A percentile compares a stretch with the other conserved stretches of the same genome.
These are phyloP conservation scores for Todiramphus chloris DNA, from an alignment of 2,113 vertebrate species.

Conservation along the genomic window DNA sequence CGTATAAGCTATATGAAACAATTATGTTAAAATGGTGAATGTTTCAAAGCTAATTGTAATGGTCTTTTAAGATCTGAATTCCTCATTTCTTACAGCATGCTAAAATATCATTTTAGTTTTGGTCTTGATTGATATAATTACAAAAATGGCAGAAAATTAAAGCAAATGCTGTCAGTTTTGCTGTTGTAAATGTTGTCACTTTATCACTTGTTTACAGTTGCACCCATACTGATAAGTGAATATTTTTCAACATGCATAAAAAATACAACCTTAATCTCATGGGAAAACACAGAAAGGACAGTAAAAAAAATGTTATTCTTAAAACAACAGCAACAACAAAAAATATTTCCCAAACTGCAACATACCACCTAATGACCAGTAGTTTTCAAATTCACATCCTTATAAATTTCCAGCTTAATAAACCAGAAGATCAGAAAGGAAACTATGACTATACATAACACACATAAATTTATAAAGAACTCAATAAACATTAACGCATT, in stretches of 20 bases:
- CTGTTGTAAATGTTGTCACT: slow-evolving; percentile 79
- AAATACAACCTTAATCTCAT: slow-evolving; percentile 74
- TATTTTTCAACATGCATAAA: slow-evolving; percentile 81
- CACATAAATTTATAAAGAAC: slow-evolving; percentile 26
- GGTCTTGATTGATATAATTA: slow-evolving; percentile 87
- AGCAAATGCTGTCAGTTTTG: slow-evolving; percentile 81
- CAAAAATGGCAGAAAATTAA: slow-evolving; percentile 86
- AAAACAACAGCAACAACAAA: not conserved
- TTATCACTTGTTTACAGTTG: slow-evolving; percentile 84
- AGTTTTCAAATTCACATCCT: slow-evolving; percentile 31
- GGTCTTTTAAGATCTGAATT: slow-evolving; percentile 90
- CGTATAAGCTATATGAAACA: slow-evolving; percentile 94
- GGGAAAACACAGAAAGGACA: slow-evolving; percentile 69
- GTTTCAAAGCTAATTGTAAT: slow-evolving; percentile 96
- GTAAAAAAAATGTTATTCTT: slow-evolving; percentile 24
- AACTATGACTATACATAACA: not conserved
- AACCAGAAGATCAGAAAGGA: slow-evolving; percentile 49
- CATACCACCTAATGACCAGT: slow-evolving; percentile 44
- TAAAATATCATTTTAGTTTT: slow-evolving; percentile 86
- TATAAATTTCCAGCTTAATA: slow-evolving; percentile 59
- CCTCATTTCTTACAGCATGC: slow-evolving; percentile 85
- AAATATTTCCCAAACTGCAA: slow-evolving; percentile 41
- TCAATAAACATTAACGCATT: slow-evolving; percentile 47
- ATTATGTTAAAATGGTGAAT: slow-evolving; percentile 96
- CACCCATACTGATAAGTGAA: slow-evolving; percentile 80